Conservation (phyloP, 2,888 invertebrate species). For the Globia sparganii region DNA sequence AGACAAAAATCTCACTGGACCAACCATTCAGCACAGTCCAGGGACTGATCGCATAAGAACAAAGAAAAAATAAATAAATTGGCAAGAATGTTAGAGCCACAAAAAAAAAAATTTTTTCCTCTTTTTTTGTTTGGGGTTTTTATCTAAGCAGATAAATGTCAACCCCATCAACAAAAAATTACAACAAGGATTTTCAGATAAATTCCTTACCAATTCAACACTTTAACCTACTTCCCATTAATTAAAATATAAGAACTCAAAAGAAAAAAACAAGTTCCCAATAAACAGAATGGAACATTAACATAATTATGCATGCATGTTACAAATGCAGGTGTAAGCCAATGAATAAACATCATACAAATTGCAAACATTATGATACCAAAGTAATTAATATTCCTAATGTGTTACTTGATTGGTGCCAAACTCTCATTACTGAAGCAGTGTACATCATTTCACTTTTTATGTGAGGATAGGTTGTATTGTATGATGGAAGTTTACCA, state of each 20-base stretch:
- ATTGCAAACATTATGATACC: conserved; percentile 52
- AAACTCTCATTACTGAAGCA: conserved; percentile 41
- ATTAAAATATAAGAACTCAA: not conserved
- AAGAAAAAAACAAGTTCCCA: conserved; percentile 13
- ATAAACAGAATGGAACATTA: conserved; percentile 18
- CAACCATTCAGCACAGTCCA: not conserved
- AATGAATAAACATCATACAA: conserved; percentile 63
- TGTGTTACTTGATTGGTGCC: conserved; percentile 49
- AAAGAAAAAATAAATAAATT: too few relatives aligned
- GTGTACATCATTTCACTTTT: conserved; percentile 57
- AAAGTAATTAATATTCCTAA: conserved; percentile 60
- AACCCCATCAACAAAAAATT: too few relatives aligned
- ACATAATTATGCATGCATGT: conserved; percentile 37
- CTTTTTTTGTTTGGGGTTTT: too few relatives aligned
- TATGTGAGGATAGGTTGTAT: not conserved
- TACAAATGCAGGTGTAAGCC: conserved; percentile 55
- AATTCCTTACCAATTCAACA: not conserved
- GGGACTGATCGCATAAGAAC: not conserved
- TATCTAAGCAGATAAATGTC: too few relatives aligned
- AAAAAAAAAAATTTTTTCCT: too few relatives aligned
- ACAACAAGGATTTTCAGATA: not conserved
- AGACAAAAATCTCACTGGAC: not conserved
- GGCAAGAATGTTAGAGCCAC: not conserved
- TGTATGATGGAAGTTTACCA: not conserved
- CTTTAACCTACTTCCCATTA: not conserved